A percentile compares a stretch with the other conserved stretches of the same genome.
These are phyloP conservation scores for Clunio marinus DNA, from an alignment of 2,888 invertebrate species.

Conservation along the genomic window DNA sequence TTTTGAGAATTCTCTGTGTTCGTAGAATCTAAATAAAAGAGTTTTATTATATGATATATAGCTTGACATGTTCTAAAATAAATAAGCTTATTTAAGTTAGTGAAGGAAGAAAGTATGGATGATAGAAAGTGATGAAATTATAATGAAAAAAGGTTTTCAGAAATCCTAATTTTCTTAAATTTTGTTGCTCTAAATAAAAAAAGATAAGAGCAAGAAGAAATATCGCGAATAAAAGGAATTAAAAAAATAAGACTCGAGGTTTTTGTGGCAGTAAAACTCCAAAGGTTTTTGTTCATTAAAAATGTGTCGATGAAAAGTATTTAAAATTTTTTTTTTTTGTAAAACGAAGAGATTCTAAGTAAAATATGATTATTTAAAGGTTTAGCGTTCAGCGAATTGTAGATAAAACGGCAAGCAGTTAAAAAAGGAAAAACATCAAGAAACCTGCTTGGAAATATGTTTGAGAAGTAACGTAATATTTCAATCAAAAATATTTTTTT, in stretches of 20 bases:
- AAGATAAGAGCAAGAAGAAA: neutral
- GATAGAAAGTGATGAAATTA: too few species aligned
- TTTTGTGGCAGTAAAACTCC: neutral
- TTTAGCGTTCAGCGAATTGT: constrained; percentile 32
- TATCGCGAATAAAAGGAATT: neutral
- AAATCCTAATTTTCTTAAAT: too few species aligned
- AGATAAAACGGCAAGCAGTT: constrained; percentile 32
- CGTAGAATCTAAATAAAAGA: too few species aligned
- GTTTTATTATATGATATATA: too few species aligned
- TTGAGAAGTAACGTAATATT: constrained; percentile 35
- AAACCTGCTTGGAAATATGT: neutral
- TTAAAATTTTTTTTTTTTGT: neutral
- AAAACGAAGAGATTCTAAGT: too few species aligned
- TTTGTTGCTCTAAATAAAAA: neutral
- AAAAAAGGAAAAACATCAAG: constrained; percentile 1
- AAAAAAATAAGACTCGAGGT: too few species aligned
- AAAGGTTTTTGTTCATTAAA: neutral
- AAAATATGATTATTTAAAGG: constrained; percentile 9
- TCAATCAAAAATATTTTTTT: constrained; percentile 30
- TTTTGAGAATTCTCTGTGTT: too few species aligned
- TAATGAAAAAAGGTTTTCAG: too few species aligned
- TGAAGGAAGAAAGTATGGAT: too few species aligned
- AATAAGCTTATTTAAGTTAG: too few species aligned
- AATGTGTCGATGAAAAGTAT: constrained; percentile 11
- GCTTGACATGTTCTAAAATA: too few species aligned